These are phyloP conservation scores for Merodon equestris DNA, from an alignment of 2,888 invertebrate genomes.

Conservation along the genomic window DNA sequence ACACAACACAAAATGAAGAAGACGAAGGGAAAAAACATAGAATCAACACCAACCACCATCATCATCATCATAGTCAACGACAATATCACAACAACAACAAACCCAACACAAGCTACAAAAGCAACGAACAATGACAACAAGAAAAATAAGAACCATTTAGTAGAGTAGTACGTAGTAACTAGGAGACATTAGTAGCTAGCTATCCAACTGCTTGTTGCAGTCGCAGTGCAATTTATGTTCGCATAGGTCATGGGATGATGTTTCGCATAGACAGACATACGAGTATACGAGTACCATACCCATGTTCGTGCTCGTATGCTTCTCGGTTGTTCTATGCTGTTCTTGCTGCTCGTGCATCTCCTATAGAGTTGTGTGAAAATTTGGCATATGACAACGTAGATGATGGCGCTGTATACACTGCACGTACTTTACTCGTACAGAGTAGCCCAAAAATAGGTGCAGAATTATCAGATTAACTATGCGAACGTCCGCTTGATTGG, in stretches of 20 bases:
- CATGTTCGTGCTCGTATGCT: too few species aligned
- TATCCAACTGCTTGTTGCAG: slow-evolving; percentile 50
- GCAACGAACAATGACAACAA: slow-evolving; percentile 8
- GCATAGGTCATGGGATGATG: slow-evolving; percentile 57
- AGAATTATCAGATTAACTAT: slow-evolving; percentile 61
- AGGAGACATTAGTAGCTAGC: slow-evolving; percentile 31
- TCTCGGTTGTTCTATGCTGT: slow-evolving; percentile 3
- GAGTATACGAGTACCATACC: background rate
- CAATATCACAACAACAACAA: background rate
- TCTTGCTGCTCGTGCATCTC: slow-evolving; percentile 3
- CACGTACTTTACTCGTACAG: slow-evolving; percentile 8
- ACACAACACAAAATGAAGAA: too few species aligned
- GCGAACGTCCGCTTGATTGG: slow-evolving; percentile 66
- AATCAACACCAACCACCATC: slow-evolving; percentile 1
- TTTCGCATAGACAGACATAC: too few species aligned
- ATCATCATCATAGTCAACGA: slow-evolving; percentile 6
- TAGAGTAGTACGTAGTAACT: slow-evolving; percentile 4
- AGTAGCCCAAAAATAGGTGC: slow-evolving; percentile 41
- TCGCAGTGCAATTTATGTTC: slow-evolving; percentile 64
- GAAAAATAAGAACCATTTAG: slow-evolving; percentile 23
- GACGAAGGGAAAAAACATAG: slow-evolving; percentile 8
- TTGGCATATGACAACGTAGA: slow-evolving; percentile 51
- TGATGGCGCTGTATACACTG: slow-evolving; percentile 18
- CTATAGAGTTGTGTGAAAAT: slow-evolving; percentile 10
- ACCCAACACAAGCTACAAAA: too few species aligned